Base-by-base conservation (phyloP, 2,888 invertebrate genomes). In the Abscondita cerata region DNA sequence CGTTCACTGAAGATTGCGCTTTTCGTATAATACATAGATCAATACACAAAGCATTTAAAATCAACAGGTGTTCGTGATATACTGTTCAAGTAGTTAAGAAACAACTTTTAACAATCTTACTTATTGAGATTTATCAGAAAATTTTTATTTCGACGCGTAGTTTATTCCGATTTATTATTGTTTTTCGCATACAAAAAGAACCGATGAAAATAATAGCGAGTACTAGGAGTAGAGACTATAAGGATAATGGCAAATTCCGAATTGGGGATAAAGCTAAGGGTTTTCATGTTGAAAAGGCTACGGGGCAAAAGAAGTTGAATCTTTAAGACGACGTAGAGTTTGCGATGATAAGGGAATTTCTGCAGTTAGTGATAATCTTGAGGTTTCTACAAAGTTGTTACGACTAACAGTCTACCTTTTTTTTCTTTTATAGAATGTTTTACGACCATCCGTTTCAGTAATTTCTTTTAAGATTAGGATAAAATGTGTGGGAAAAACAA, bases 191-290 rank as follows among this genome's bases (percentile, higher is more conserved):
- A 36, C 2, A n/a, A 36, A n/a, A 6, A 6, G 36, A 36, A 36
- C n/a, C n/a, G n/a, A n/a, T n/a, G n/a, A n/a, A n/a, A n/a, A n/a
- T n/a, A n/a, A n/a, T n/a, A n/a, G n/a, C n/a, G n/a, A n/a, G n/a
- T n/a, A n/a, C 11, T 36, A 12, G 2, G 2, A 16, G 9, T 15
- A 41, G 41, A 41, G 15, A 41, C 41, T 41, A 15, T 41, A 93
- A 95, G 4, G 96, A 96, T 78, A 96, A 95, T 81, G 95, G 96
- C 55, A 96, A 96, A 82, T 96, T 97, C 81, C 89, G 96, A 51
- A 96, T 96, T 81, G 97, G 96, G 96, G 96, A 96, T 72, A 95
- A 96, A 81, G 94, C 95, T 70, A 96, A 97, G 81, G 96, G 96
- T 67, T 95, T 95, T 76, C 89, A 90, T 73, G 85, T 94, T 65